phyloP scores from a whole-genome alignment of 2,113 vertebrate species.

The Terrapene triunguis region DNA sequence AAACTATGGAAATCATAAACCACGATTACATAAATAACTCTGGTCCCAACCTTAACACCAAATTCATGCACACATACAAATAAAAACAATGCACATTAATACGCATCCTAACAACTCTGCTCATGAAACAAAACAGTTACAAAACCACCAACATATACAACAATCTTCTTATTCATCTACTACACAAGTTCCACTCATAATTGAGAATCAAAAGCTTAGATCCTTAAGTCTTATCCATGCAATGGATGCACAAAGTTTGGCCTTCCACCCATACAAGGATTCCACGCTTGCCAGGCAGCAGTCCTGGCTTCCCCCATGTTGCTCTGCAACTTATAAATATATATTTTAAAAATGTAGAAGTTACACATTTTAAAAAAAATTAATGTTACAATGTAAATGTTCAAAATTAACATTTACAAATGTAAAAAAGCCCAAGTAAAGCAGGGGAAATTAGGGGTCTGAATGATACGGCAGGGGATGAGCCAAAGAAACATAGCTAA shows the following conservation, averaged over 20 bases:
- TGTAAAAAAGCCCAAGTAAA: not conserved
- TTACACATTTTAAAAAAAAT: not conserved
- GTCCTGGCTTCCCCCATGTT: not conserved
- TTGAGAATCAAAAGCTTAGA: not conserved
- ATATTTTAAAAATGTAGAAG: not conserved
- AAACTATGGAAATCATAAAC: not conserved
- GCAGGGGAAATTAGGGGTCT: not conserved
- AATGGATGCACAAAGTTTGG: not conserved
- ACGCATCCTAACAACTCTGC: not conserved
- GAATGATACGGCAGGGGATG: not conserved
- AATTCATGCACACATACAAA: not conserved
- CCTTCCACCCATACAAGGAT: not conserved
- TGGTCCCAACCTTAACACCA: not conserved
- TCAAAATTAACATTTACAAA: not conserved
- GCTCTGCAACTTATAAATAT: rapidly evolving
- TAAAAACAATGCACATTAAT: not conserved
- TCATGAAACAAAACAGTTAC: rapidly evolving
- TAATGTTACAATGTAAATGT: not conserved
- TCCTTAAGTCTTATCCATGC: not conserved
- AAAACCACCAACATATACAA: rapidly evolving
- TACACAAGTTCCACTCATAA: not conserved
- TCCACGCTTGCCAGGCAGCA: not conserved
- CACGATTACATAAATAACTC: not conserved
- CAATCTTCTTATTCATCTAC: not conserved
- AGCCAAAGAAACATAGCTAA: conserved; percentile 30